Conservation (phyloP, 2,113 vertebrate species). For the Ctenodactylus gundi region DNA sequence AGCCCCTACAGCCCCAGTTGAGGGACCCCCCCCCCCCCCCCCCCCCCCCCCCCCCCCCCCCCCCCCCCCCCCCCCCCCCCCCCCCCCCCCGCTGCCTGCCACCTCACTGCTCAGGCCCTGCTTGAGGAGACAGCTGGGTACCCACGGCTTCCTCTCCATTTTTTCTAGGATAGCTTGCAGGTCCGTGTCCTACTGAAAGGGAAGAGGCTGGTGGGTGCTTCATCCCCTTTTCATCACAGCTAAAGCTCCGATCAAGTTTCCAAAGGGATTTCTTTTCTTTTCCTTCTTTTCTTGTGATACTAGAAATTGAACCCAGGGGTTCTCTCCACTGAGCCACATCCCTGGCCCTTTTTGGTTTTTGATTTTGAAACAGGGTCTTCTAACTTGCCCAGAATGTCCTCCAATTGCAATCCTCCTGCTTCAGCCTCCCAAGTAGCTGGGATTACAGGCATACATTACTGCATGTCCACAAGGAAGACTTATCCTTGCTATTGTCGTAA, state of each 20-base stretch:
- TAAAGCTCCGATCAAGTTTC: not conserved
- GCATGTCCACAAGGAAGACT: not conserved
- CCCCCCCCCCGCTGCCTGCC: not conserved
- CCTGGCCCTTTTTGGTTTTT: not conserved
- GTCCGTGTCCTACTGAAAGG: not conserved
- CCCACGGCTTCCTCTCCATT: not conserved
- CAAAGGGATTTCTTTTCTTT: not conserved
- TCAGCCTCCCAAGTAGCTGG: not conserved
- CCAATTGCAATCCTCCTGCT: not conserved
- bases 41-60: not conserved
- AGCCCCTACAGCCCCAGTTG: too few species aligned
- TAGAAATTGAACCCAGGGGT: not conserved
- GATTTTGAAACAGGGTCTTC: not conserved
- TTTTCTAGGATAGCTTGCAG: not conserved
- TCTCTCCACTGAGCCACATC: not conserved
- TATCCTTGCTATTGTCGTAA: too few species aligned
- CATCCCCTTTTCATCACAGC: rapidly evolving
- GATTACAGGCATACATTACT: not conserved
- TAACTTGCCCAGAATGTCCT: not conserved
- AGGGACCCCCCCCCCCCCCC: not conserved
- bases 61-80: not conserved
- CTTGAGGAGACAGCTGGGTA: not conserved
- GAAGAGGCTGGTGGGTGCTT: not conserved
- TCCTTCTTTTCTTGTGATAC: not conserved
- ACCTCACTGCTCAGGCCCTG: not conserved